Base-by-base conservation (phyloP, 2,113 vertebrate species). In the Microtus richardsoni region DNA sequence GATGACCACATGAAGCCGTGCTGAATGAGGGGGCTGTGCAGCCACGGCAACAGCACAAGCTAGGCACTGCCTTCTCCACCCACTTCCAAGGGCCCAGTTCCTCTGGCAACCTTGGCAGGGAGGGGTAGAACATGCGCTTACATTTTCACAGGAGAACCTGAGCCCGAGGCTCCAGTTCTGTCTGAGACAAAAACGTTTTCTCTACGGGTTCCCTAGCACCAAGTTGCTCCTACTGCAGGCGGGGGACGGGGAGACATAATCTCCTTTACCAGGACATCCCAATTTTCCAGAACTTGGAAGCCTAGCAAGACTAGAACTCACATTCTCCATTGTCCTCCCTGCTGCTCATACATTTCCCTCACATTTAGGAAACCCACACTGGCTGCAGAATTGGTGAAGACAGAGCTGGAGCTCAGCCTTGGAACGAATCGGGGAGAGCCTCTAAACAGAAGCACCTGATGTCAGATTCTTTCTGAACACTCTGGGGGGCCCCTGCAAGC, bases 151-250 rank as follows among this genome's bases (percentile, higher is more conserved):
- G 41, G 39, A 21, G 70, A 64, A 39, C 30, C 80, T 39, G 36
- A 66, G 58, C 58, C 82, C 41, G 12, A 12, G 26, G 7, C 11
- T 8, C 36, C 47, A 64, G 60, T 26, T 41, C 47, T 30, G 16
- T 10, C 0, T 30, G 19, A 44, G 26, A 39, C 16, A 33, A 36
- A 74, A 47, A 54, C 0, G 8, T 26, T 24, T 26, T 36, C 24
- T 1, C 10, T 83, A 49, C 1, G 16, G 44, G 1, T 39, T 16
- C 49, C 5, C 60, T 12, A 41, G 30, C 49, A 11, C 0, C 0
- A 2, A 64, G 9, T 22, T 70, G 5, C 22, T 12, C 41, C 41
- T 54, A 22, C 22, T 14, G 13, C 24, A 28, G 30, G 30, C 21
- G 36, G 78, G 49, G 44, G 54, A 58, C 1, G 1, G 1, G 3